These are phyloP conservation scores for Onychomys arenicola DNA, from an alignment of 2,797 vertebrate genomes.

Conservation along the genomic window DNA sequence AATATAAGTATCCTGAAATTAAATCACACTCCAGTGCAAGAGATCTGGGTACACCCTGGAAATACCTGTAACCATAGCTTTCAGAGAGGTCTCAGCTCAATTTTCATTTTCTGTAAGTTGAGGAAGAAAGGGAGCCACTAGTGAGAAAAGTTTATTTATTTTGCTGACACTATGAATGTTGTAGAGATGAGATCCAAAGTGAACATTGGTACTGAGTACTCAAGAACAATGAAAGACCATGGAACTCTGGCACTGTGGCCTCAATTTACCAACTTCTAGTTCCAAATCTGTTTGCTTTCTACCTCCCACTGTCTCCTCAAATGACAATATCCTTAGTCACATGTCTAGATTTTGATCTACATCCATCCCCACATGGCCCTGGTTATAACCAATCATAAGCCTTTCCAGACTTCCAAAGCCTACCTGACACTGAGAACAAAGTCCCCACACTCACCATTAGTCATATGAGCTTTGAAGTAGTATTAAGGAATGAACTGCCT, in stretches of 20 bases:
- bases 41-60: not conserved
- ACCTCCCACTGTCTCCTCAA: fast-evolving
- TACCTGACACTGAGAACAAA: not conserved
- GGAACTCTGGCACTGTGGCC: not conserved
- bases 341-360: not conserved
- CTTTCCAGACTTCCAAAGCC: not conserved
- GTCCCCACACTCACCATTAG: not conserved
- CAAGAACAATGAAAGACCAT: not conserved
- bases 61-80: not conserved
- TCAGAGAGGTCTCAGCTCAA: not conserved
- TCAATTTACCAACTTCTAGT: not conserved
- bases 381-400: not conserved
- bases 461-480: not conserved
- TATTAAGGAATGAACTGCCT: not conserved
- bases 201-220: not conserved
- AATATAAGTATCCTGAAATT: not conserved
- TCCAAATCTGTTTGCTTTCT: not conserved
- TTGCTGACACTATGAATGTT: not conserved
- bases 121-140: not conserved
- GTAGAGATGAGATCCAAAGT: not conserved
- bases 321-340: not conserved
- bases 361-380: fast-evolving
- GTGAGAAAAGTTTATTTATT: not conserved
- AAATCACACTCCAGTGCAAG: not conserved
- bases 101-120: not conserved